A percentile compares a stretch with the other conserved stretches of the same genome.
Evolutionary conservation across 2,888 invertebrate species (phyloP).

Genomic region (Gortyna flavago): DNA sequence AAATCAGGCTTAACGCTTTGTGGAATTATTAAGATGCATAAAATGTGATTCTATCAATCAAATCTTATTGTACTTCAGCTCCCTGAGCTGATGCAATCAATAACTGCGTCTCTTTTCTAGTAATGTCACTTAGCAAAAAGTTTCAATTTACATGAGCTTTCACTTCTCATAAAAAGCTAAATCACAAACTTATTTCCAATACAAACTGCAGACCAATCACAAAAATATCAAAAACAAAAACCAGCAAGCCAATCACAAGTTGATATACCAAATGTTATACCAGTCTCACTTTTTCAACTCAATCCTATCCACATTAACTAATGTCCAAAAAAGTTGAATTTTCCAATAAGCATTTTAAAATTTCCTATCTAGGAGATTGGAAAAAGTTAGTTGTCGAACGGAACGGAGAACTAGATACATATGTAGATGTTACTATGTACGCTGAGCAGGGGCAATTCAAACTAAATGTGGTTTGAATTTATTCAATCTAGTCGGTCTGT

Average conservation of each 20-base stretch:
- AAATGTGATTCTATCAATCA: background rate
- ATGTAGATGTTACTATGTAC: conserved; percentile 14
- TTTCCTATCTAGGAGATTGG: conserved; percentile 63
- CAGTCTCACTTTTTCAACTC: conserved; percentile 34
- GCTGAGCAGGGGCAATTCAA: conserved; percentile 36
- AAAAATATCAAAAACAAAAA: conserved; percentile 15
- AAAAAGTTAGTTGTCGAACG: conserved; percentile 62
- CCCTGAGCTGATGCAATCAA: background rate
- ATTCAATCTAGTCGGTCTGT: conserved; percentile 47
- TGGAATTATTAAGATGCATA: background rate
- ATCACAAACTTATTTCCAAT: background rate
- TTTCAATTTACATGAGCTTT: background rate
- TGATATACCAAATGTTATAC: conserved; percentile 12
- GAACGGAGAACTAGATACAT: conserved; percentile 39
- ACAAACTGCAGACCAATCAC: background rate
- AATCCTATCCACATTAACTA: conserved; percentile 47
- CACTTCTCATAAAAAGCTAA: background rate
- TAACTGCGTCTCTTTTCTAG: background rate
- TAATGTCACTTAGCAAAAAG: background rate
- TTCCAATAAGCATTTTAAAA: conserved; percentile 67
- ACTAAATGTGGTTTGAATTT: conserved; percentile 56
- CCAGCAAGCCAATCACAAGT: conserved; percentile 7
- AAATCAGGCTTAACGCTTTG: background rate
- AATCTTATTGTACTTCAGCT: background rate
- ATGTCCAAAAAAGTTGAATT: conserved; percentile 58